Evolutionary conservation across 2,888 invertebrate genomes (phyloP), one percentile per base, ranked within the genome.

Genomic region (Odontothrips loti): DNA sequence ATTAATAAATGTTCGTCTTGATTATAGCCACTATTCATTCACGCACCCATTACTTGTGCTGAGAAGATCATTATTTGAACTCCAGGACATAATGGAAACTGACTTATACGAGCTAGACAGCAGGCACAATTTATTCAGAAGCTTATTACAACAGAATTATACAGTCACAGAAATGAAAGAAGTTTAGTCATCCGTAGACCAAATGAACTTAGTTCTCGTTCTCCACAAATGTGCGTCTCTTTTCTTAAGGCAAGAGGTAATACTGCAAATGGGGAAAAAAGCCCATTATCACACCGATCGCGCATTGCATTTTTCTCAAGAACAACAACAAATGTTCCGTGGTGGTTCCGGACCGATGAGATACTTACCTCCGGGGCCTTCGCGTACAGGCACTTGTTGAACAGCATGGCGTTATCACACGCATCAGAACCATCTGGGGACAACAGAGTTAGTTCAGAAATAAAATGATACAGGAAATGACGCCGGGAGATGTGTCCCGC

Each of bases 301-400:
- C 34, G 6, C 34, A n/a, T n/a, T n/a, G n/a, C n/a, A n/a, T 43
- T 43, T 2, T 43, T 43, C 34, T 4, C 2, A 43, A 43, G 34
- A 43, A 43, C 34, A 6, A 6, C 34, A 43, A 6, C 34, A 43
- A 43, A n/a, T n/a, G n/a, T n/a, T n/a, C n/a, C n/a, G n/a, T n/a
- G 51, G 1, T 17, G 51, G 17, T 51, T 6, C 12, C 51, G 20
- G 51, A 20, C 15, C 58, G 17, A 51, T 6, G 58, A 17, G 11
- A 9, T 27, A 10, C 68, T 75, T 9, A 75, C 68, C 23, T 75
- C 68, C 12, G 68, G 68, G 27, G 68, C 68, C 68, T 75, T 75
- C 1, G n/a, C 68, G 68, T 75, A 75, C 68, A 75, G 68, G 23
- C 68, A 75, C 27, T 75, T 75, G 68, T 75, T 75, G 68, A 75